phyloP scores from a whole-genome alignment of 2,113 vertebrate genomes.

The Psittacula cyanocephala region DNA sequence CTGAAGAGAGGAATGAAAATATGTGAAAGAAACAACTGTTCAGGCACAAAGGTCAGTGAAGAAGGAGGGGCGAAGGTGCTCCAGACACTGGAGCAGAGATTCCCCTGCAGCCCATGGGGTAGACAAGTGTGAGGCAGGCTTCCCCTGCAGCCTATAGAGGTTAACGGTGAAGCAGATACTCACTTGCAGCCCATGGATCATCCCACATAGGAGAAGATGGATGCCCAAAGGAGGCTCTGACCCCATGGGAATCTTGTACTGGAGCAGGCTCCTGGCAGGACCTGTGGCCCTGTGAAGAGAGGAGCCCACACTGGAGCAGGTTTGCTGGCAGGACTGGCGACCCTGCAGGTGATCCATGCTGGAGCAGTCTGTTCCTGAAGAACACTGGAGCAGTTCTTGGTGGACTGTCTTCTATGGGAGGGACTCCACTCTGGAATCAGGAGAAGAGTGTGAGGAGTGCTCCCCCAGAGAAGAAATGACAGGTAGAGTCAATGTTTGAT shows the following conservation, averaged over 20 bases:
- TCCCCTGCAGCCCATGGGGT: not conserved
- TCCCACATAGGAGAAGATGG: not conserved
- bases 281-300: not conserved
- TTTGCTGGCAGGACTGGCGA: not conserved
- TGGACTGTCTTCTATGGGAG: not conserved
- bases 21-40: not conserved
- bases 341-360: not conserved
- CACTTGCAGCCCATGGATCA: not conserved
- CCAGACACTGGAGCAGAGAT: not conserved
- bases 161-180: not conserved
- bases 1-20: not conserved
- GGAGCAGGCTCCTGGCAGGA: not conserved
- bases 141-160: not conserved
- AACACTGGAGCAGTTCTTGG: not conserved
- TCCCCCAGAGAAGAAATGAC: not conserved
- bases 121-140: not conserved
- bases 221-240: not conserved
- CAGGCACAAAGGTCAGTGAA: not conserved
- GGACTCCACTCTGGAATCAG: not conserved
- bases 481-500: not conserved
- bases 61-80: rapidly evolving
- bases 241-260: not conserved
- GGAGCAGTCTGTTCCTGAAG: not conserved
- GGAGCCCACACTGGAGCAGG: not conserved
- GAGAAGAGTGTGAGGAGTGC: not conserved